Conservation (phyloP, 2,113 vertebrate species). For the Lucifuga dentata region DNA sequence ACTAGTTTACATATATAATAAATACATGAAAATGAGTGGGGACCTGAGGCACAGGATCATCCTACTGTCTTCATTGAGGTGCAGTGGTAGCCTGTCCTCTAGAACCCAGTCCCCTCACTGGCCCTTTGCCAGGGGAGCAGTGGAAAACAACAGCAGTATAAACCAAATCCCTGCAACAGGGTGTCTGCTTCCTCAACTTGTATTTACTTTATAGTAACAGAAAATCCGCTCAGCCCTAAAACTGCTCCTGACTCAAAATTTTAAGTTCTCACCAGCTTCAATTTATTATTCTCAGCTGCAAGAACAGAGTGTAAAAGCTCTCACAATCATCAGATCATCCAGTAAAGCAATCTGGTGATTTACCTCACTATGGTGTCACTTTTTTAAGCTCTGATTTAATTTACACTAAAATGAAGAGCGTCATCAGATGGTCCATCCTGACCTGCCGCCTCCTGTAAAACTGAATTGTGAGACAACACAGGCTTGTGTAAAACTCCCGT, state of each 20-base stretch:
- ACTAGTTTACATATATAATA: neutral
- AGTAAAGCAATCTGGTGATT: constrained; percentile 30
- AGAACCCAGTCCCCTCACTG: constrained; percentile 24
- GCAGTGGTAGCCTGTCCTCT: constrained; percentile 32
- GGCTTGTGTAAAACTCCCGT: constrained; percentile 63
- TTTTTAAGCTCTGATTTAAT: constrained; percentile 56
- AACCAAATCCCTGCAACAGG: constrained; percentile 34
- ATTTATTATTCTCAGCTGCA: constrained; percentile 6
- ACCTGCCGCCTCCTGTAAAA: constrained; percentile 24
- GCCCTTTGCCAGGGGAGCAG: constrained; percentile 38
- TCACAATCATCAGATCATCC: constrained; percentile 20
- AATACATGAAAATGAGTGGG: neutral
- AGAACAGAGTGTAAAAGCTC: neutral
- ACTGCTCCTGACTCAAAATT: neutral
- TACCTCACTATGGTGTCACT: constrained; percentile 38
- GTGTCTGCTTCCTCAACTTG: constrained; percentile 13
- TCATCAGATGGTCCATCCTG: constrained; percentile 26
- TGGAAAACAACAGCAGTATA: constrained; percentile 40
- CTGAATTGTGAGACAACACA: constrained; percentile 59
- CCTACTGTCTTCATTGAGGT: too few species aligned
- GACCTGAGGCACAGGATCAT: neutral
- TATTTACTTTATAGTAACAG: constrained; percentile 3
- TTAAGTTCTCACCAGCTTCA: neutral
- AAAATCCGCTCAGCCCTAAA: neutral
- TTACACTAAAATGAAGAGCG: constrained; percentile 56